Evolutionary conservation across 2,888 invertebrate genomes (phyloP).

Genomic region (Sminthurinus aureus): DNA sequence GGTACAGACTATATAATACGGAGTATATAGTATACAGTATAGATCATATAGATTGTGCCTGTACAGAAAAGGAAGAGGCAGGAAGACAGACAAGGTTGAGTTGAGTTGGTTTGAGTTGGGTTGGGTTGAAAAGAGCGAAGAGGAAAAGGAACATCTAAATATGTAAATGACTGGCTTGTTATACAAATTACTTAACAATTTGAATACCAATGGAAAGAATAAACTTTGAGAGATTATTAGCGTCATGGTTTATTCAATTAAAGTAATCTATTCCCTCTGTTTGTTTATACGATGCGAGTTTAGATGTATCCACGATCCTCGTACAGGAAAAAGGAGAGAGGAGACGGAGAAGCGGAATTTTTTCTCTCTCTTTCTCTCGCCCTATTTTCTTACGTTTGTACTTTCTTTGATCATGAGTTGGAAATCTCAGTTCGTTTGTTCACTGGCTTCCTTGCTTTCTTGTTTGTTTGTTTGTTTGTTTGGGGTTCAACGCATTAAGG

Average conservation of each 20-base stretch:
- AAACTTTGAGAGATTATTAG: conserved; percentile 18
- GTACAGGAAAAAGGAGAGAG: background rate
- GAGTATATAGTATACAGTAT: too few relatives aligned
- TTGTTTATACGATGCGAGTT: conserved; percentile 12
- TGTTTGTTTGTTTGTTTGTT: background rate
- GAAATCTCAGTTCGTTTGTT: background rate
- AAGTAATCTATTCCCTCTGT: conserved; percentile 20
- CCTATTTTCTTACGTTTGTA: background rate
- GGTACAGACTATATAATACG: too few relatives aligned
- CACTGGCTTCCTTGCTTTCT: too few relatives aligned
- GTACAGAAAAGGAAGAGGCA: background rate
- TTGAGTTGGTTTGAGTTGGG: too few relatives aligned
- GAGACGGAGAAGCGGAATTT: background rate
- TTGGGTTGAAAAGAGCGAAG: background rate
- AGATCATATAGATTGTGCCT: too few relatives aligned
- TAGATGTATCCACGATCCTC: background rate
- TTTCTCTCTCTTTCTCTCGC: background rate
- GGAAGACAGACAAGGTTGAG: background rate
- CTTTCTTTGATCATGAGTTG: background rate
- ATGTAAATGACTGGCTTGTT: conserved; percentile 29
- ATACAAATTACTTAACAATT: conserved; percentile 24
- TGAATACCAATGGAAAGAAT: conserved; percentile 31
- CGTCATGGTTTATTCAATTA: conserved; percentile 30
- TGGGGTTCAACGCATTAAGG: background rate
- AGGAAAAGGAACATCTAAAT: conserved; percentile 3